A percentile compares a stretch with the other conserved stretches of the same genome.
phyloP scores from a whole-genome alignment of 2,888 invertebrate species.

The Ceramica pisi region DNA sequence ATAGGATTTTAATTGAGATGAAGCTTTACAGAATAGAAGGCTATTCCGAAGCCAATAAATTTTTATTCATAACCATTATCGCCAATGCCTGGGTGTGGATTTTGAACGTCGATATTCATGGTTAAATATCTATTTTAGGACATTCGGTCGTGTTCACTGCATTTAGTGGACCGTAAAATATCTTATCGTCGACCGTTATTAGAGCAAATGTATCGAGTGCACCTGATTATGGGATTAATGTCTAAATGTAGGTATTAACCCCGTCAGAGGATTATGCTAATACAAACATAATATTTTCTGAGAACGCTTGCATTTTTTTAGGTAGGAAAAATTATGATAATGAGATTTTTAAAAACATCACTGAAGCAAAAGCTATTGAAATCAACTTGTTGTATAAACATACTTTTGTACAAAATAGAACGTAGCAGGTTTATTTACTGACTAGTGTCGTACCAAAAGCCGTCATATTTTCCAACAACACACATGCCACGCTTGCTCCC shows the following conservation, averaged over 20 bases:
- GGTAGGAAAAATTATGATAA: too few species aligned
- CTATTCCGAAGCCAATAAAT: conserved; percentile 81
- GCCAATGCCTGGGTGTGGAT: conserved; percentile 68
- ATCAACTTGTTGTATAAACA: not conserved
- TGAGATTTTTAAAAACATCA: conserved; percentile 3
- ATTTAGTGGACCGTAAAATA: conserved; percentile 53
- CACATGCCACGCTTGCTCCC: conserved; percentile 6
- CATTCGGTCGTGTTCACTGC: conserved; percentile 46
- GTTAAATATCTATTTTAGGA: conserved; percentile 59
- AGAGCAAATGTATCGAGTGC: conserved; percentile 44
- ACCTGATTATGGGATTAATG: conserved; percentile 30
- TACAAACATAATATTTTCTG: not conserved
- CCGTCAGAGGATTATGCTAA: not conserved
- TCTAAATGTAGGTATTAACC: not conserved
- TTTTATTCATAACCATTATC: conserved; percentile 84
- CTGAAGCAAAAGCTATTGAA: not conserved
- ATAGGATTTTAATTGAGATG: conserved; percentile 87
- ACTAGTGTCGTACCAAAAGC: conserved; percentile 9
- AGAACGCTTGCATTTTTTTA: not conserved
- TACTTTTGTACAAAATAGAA: not conserved
- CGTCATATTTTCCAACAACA: conserved; percentile 30
- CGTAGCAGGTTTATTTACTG: not conserved
- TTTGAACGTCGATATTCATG: conserved; percentile 59
- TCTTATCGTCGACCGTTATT: conserved; percentile 37
- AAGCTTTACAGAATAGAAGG: conserved; percentile 83